Evolutionary conservation across 1,140 invertebrate species (phyloP), one percentile per base, ranked within the genome.

Genomic region (Lepidurus arcticus): DNA sequence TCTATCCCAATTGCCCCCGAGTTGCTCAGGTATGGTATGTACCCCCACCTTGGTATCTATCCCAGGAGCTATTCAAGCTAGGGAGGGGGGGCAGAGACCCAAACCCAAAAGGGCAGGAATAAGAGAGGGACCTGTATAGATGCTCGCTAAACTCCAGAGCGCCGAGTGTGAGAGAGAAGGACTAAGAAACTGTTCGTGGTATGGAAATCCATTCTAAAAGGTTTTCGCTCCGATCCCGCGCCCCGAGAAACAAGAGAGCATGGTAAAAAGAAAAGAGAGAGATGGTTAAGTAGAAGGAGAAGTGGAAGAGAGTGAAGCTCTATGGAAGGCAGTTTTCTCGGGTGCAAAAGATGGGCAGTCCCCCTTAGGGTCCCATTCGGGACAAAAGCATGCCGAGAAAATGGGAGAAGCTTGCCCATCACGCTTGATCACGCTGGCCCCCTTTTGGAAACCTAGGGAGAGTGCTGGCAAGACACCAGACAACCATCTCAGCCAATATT

Each of bases 401-500:
- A 65, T 65, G 53, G 53, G 53, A 65, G 53, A 65, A 65, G 53
- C 53, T 65, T 65, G 53, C 53, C 53, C 53, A 65, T 65, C 53
- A 65, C 53, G 53, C 53, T 65, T 65, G 53, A 65, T 65, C 53
- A 65, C 53, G 53, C 53, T 65, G 53, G 53, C 53, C 53, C 53
- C 53, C 53, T 65, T 34, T 65, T 65, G 53, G 53, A 65, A 65
- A 65, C 53, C 53, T 65, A n/a, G 53, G 53, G 53, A 65, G 53
- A 65, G 53, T 65, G 53, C 53, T 65, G 53, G 53, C 53, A 65
- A 65, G 53, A 65, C 13, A 65, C 53, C 53, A 65, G 53, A 65
- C 53, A 65, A 65, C 53, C 53, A 65, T 65, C 53, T 65, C 53
- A 65, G 53, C 53, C 53, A 65, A 65, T 65, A 65, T 65, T 65